Conservation (phyloP, 2,797 vertebrate genomes). For the Tragopan temminckii region DNA sequence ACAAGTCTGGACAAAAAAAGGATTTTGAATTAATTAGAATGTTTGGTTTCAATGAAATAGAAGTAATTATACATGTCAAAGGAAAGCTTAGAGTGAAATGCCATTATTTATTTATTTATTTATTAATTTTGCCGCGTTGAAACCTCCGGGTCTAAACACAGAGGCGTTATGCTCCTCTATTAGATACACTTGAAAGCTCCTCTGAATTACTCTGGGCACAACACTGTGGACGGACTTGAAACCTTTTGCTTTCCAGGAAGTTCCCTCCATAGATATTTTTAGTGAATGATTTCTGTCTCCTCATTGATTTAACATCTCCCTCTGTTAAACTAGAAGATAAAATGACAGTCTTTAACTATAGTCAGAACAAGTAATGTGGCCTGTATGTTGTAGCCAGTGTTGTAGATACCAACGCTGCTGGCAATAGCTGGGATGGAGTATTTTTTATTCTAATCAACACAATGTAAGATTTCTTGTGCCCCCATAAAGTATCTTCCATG, state of each 20-base stretch:
- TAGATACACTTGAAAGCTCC: background rate
- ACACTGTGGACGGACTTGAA: background rate
- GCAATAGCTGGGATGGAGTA: background rate
- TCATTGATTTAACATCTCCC: accelerated
- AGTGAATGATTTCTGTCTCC: background rate
- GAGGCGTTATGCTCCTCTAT: background rate
- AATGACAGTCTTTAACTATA: accelerated
- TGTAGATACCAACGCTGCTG: background rate
- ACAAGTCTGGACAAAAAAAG: background rate
- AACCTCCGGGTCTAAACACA: background rate
- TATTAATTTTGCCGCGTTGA: background rate
- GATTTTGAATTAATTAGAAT: background rate
- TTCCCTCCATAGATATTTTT: background rate
- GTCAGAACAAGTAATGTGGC: background rate
- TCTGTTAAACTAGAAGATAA: background rate
- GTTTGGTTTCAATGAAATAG: background rate
- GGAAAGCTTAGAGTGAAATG: background rate
- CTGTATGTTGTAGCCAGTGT: background rate
- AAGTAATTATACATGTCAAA: background rate
- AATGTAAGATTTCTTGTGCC: background rate
- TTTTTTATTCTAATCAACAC: background rate
- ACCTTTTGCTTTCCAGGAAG: background rate
- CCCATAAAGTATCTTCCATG: background rate
- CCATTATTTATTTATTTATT: background rate
- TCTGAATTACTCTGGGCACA: background rate